These are phyloP conservation scores for Pseudorectes ferrugineus DNA, from an alignment of 2,113 vertebrate species.

Conservation along the genomic window DNA sequence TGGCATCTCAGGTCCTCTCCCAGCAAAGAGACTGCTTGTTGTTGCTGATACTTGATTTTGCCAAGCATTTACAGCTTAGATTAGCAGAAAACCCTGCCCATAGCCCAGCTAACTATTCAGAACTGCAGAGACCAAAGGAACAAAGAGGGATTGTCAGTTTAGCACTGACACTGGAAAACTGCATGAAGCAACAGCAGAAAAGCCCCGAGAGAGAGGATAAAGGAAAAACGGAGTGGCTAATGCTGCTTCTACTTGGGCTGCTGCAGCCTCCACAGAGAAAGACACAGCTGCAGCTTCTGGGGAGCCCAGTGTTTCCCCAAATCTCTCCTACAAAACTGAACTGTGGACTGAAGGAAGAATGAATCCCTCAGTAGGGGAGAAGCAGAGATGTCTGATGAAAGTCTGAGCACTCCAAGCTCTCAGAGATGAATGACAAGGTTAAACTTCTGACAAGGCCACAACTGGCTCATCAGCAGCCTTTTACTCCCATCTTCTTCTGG, in stretches of 20 bases:
- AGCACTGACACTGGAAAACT: conserved; percentile 17
- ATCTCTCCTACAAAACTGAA: neutral
- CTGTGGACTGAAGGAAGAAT: neutral
- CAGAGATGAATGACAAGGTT: neutral
- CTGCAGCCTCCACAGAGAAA: neutral
- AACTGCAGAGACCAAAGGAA: conserved; percentile 15
- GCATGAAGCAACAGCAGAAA: neutral
- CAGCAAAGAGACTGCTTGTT: neutral
- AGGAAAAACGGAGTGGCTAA: neutral
- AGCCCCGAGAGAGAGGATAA: neutral
- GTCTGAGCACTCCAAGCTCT: neutral
- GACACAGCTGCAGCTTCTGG: neutral
- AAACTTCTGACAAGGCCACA: neutral
- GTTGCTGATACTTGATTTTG: neutral
- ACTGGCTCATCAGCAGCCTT: neutral
- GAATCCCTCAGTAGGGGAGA: neutral
- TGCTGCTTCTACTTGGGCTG: neutral
- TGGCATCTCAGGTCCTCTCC: neutral
- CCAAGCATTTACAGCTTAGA: conserved; percentile 33
- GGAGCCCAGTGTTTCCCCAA: neutral
- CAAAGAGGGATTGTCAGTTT: conserved; percentile 46
- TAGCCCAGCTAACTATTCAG: conserved; percentile 9
- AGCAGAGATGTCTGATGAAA: neutral
- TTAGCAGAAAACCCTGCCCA: conserved; percentile 14
- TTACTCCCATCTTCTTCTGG: neutral